Conservation (phyloP, 2,113 vertebrate species). For the Neomonachus schauinslandi region DNA sequence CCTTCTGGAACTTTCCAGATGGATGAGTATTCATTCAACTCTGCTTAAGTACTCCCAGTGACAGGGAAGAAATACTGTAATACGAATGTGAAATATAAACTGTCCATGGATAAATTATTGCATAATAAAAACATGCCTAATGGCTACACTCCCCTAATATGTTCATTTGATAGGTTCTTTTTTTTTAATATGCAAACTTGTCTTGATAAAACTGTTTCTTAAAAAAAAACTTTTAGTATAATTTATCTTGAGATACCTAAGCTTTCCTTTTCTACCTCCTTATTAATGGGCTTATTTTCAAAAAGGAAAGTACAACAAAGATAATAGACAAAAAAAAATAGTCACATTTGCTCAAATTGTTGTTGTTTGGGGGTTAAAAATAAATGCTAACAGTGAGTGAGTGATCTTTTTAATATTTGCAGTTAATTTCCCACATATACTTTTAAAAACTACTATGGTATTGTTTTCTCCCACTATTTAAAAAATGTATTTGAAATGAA, state of each 20-base stretch:
- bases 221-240: conserved; percentile 24
- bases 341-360: neutral
- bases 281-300: conserved; percentile 19
- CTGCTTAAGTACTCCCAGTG: neutral
- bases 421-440: conserved; percentile 9
- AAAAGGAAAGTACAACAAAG: conserved; percentile 37
- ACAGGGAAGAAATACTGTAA: neutral
- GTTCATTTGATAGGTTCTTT: neutral
- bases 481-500: conserved; percentile 62
- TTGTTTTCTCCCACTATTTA: conserved; percentile 44
- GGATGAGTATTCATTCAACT: neutral
- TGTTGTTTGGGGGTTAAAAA: neutral
- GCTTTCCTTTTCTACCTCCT: neutral
- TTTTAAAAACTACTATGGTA: neutral
- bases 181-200: conserved; percentile 43
- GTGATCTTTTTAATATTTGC: conserved; percentile 60
- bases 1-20: conserved; percentile 44
- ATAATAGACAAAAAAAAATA: conserved; percentile 16
- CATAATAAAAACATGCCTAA: conserved; percentile 39
- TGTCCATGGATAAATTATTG: conserved; percentile 45
- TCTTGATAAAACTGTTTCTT: conserved; percentile 59
- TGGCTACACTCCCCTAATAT: neutral
- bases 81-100: conserved; percentile 39
- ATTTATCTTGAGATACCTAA: conserved; percentile 33
- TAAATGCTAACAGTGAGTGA: conserved; percentile 17